Conservation (phyloP, 2,888 invertebrate genomes). For the Eupithecia inturbata region DNA sequence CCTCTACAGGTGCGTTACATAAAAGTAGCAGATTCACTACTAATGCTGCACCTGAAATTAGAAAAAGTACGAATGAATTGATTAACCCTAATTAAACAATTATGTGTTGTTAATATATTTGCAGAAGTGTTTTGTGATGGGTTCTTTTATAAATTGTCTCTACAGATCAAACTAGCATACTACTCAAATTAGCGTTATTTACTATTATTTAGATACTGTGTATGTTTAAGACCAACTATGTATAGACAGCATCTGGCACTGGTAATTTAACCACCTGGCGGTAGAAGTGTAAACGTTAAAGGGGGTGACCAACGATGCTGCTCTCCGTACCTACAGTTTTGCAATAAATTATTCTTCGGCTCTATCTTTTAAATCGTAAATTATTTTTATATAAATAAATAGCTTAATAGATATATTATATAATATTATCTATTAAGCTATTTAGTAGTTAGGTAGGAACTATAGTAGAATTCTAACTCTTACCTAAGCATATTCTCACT, state of each 20-base stretch:
- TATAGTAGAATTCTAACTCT: not conserved
- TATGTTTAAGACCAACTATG: not conserved
- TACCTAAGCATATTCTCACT: slow-evolving; percentile 82
- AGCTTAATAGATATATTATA: too few relatives aligned
- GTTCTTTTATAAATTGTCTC: not conserved
- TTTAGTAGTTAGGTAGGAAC: not conserved
- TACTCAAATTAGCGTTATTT: not conserved
- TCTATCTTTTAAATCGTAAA: too few relatives aligned
- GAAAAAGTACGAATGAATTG: not conserved
- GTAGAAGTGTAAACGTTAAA: too few relatives aligned
- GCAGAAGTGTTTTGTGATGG: not conserved
- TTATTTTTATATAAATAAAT: too few relatives aligned
- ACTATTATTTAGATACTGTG: not conserved
- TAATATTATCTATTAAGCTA: too few relatives aligned
- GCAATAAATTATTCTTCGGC: not conserved
- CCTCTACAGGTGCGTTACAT: slow-evolving; percentile 66
- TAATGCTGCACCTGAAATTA: slow-evolving; percentile 78
- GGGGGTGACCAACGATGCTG: too few relatives aligned
- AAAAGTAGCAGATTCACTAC: slow-evolving; percentile 78
- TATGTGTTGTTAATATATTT: not conserved
- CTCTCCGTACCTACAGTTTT: too few relatives aligned
- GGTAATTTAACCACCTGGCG: too few relatives aligned
- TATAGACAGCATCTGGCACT: too few relatives aligned
- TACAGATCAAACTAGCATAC: not conserved
- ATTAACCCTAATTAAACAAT: not conserved